Evolutionary conservation across 2,797 vertebrate genomes (phyloP), one percentile per base, ranked within the genome.

Genomic region (Manis crassicaudata): DNA sequence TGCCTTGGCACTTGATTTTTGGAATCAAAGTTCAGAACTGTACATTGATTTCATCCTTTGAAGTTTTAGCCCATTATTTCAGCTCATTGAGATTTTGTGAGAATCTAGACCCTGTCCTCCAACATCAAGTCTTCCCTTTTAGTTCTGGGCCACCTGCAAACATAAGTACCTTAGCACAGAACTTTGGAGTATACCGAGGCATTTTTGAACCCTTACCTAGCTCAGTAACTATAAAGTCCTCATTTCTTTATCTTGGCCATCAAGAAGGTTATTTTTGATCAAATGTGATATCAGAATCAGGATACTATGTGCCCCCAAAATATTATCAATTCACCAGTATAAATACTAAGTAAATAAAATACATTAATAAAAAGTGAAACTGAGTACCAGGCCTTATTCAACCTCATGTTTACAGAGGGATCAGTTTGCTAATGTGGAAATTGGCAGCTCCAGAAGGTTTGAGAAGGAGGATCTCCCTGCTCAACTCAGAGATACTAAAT

Each of bases 401-500:
- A 90, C 7, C 23, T 32, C 27, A 6, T 73, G 37, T 90, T 88
- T 90, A 62, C 40, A 92, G 68, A 89, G 56, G 65, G 87, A 93
- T 86, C 73, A 76, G 63, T 87, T 65, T 65, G 29, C 65, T 87
- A 80, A 95, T 2, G 25, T 58, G 60, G 82, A 88, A 90, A 85
- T 20, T 88, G 84, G 94, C 40, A 77, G 58, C 46, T 85, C 63
- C 29, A 37, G 62, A 88, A 76, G 68, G 54, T 29, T 86, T 76
- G 88, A 60, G 73, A 84, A 40, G 68, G 67, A 95, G 84, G n/a
- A 70, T 83, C 62, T 96, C 70, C 37, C 80, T 80, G 67, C 25
- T 97, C 60, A 81, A 62, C 12, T 52, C 52, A 60, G 93, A 93
- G 81, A 88, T 63, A 86, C 73, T 96, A 89, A 92, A 92, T 95